Evolutionary conservation across 1,140 invertebrate species (phyloP), one percentile per base, ranked within the genome.

Genomic region (Liolophura sinensis): DNA sequence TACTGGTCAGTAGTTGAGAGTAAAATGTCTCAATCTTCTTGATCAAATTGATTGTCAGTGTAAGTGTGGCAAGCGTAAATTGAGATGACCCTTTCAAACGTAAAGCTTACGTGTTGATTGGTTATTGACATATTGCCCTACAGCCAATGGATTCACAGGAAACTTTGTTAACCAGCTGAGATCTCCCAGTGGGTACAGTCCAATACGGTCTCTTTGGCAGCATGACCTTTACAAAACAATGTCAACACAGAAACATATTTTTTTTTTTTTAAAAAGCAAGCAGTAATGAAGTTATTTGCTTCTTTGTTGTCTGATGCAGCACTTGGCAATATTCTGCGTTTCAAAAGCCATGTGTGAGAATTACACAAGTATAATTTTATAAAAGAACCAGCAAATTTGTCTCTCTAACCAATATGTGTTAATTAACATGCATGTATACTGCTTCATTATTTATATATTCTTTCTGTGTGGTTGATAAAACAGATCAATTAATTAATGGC

Each of bases 121-220:
- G 67, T 87, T 87, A 71, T 87, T 87, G 24, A 87, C 84, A 73
- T 84, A 86, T 68, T 87, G 86, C 7, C 86, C 86, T 46, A 87
- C 76, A 70, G 82, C 82, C 20, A 87, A 64, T 12, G 85, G 85
- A 72, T 86, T 86, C 14, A 81, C 22, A 12, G 82, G 82, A 63
- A 68, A 58, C 12, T 69, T 49, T 12, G 81, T 83, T 11, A 87
- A 62, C 86, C 86, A 87, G 20, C 78, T 78, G n/a, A 68, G 71
- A 73, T 87, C 86, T 73, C 84, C 82, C 12, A 78, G 73, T 18
- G 76, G 58, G 57, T 79, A 73, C 11, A 73, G 78, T 12, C 80
- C 77, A 25, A 82, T 69, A 57, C 79, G 71, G 61, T 87, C 86
- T 58, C 86, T 75, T 25, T 78, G 69, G 25, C 79, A 70, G 72